Evolutionary conservation across 1,140 invertebrate genomes (phyloP).

Genomic region (Amphibalanus amphitrite): DNA sequence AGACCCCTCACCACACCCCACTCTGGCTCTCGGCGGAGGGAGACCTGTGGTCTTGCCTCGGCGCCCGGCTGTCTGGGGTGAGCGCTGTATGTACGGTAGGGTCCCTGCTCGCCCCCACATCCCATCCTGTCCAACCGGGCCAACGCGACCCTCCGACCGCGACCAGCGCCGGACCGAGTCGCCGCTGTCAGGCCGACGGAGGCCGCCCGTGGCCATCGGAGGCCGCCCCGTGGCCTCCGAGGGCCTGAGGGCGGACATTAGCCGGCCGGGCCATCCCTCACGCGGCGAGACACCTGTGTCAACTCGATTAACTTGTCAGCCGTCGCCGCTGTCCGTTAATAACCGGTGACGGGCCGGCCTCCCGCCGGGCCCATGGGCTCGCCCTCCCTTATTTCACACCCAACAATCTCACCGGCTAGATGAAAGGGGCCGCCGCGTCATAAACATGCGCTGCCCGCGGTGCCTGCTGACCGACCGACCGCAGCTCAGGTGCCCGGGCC

Average conservation of each 20-base stretch:
- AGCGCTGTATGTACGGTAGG: too few species aligned
- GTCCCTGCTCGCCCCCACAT: too few species aligned
- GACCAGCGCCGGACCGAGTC: too few species aligned
- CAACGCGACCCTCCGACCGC: too few species aligned
- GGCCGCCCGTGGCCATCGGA: too few species aligned
- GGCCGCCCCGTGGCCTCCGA: too few species aligned
- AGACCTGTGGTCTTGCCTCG: too few species aligned
- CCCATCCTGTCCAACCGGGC: too few species aligned
- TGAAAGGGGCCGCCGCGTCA: background rate
- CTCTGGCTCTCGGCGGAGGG: too few species aligned
- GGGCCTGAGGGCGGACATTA: background rate
- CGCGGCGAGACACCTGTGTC: background rate
- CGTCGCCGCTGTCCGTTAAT: background rate
- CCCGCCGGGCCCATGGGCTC: background rate
- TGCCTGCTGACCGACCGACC: background rate
- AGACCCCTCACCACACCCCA: too few species aligned
- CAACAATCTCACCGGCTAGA: background rate
- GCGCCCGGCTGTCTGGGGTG: too few species aligned
- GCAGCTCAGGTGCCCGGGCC: background rate
- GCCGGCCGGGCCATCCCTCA: background rate
- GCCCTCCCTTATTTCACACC: background rate
- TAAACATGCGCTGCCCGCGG: slow-evolving; percentile 1
- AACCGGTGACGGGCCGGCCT: background rate
- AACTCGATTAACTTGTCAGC: background rate
- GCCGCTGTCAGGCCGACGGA: too few species aligned